Evolutionary conservation across 2,797 vertebrate genomes (phyloP).

Genomic region (Helarctos malayanus): DNA sequence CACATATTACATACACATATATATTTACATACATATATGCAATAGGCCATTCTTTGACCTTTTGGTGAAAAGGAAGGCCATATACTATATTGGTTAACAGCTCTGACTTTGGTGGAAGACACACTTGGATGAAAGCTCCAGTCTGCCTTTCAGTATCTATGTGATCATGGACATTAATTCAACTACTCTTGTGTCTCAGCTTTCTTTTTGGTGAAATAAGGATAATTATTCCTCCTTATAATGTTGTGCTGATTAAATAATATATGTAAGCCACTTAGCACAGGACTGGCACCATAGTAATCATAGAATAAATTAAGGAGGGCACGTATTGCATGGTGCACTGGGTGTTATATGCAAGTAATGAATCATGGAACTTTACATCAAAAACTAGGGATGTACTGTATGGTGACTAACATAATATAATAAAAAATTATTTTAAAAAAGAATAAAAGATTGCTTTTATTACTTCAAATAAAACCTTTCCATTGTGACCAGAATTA

Average conservation of each 20-base stretch:
- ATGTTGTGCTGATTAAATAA: conserved; percentile 35
- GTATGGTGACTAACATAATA: no score
- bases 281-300: neutral
- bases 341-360: no score
- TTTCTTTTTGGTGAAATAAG: conserved; percentile 28
- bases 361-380: no score
- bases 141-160: neutral
- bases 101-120: neutral
- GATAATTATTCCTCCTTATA: neutral
- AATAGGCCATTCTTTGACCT: neutral
- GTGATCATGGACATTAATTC: neutral
- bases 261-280: neutral
- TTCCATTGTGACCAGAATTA: neutral
- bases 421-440: no score
- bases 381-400: no score
- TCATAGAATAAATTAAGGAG: neutral
- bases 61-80: neutral
- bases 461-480: conserved; percentile 27
- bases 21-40: neutral
- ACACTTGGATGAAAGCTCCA: neutral
- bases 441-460: conserved; percentile 14
- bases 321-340: no score
- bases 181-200: neutral
- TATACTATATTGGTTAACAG: neutral
- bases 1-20: neutral